Base-by-base conservation (phyloP, 2,888 invertebrate genomes). In the Synanthedon vespiformis region DNA sequence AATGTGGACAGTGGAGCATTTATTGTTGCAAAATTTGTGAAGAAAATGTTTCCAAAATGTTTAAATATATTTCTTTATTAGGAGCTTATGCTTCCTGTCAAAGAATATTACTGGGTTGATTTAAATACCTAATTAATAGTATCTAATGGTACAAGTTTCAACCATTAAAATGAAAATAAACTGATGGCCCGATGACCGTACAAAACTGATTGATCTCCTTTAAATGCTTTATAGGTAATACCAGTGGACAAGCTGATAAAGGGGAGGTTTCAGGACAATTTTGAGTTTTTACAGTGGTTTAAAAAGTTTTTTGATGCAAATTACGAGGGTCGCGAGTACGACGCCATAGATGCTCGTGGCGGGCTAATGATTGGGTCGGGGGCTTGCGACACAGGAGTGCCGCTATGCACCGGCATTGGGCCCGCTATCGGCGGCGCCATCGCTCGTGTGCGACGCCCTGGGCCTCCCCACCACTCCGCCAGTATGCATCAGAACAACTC, bases 261-360 rank as follows among this genome's bases (percentile, higher is more conserved):
- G 89, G 99, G 97, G 75, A 93, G 98, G 76, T 99, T 99, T 89
- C 99, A 99, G 92, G 99, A 99, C 90, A 99, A 99, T 90, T 99
- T 99, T 92, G 99, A 99, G 89, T 99, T 99, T 90, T 94, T 99
- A 70, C 99, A 99, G 90, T 99, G 99, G 99, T 99, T 99, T 91
- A 99, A 99, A 92, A 98, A 98, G 87, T 99, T 99, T 90, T 99
- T 99, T 88, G 99, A 99, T 89, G 98, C 99, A 65, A 99, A 99
- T 90, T 99, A 98, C 88, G 97, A 98, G 82, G 98, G 98, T 62
- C 93, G 95, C 70, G 97, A 97, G 65, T 99, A 99, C 86, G 96
- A 98, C 78, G 95, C 97, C 53, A 88, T 94, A 61, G 94, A 94
- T 61, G 95, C 95, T 54, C 92, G 99, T 56, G 94, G 94, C 61